A percentile compares a stretch with the other conserved stretches of the same genome.
These are phyloP conservation scores for Luscinia luscinia DNA, from an alignment of 2,797 vertebrate genomes.

Conservation along the genomic window DNA sequence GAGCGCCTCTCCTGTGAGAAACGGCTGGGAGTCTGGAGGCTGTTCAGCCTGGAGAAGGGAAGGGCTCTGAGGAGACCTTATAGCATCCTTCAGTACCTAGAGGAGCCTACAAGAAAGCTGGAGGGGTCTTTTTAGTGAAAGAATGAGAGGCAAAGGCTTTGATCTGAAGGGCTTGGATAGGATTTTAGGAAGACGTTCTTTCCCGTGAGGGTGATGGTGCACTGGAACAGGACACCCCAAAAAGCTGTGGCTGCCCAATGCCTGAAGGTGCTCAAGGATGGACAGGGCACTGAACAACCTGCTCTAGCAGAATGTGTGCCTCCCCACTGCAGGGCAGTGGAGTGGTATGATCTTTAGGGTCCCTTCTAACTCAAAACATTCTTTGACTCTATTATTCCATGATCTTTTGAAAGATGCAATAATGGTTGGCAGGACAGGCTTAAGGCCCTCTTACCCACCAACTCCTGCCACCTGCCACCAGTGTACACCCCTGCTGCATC, in stretches of 20 bases:
- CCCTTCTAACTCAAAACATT: not conserved
- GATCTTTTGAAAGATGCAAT: not conserved
- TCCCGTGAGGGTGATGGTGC: not conserved
- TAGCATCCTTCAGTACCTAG: too few relatives aligned
- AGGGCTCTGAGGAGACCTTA: not conserved
- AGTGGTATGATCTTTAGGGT: not conserved
- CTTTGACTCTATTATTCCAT: not conserved
- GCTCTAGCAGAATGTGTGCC: too few relatives aligned
- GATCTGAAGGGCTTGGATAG: not conserved
- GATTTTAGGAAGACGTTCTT: not conserved
- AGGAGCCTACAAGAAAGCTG: not conserved
- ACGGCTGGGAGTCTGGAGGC: not conserved
- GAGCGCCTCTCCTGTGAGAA: rapidly evolving
- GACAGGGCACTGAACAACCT: not conserved
- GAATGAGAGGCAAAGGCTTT: not conserved
- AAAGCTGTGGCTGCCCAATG: not conserved
- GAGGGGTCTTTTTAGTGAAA: not conserved
- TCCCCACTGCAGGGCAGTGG: not conserved
- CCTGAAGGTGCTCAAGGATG: not conserved
- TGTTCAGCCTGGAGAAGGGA: not conserved
- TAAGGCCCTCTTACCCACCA: rapidly evolving
- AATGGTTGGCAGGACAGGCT: not conserved
- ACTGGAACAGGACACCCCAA: rapidly evolving
- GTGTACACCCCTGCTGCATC: rapidly evolving
- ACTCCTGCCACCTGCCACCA: not conserved